A percentile compares a stretch with the other conserved stretches of the same genome.
Conservation (phyloP, 2,113 vertebrate species). For the Apteryx mantelli region DNA sequence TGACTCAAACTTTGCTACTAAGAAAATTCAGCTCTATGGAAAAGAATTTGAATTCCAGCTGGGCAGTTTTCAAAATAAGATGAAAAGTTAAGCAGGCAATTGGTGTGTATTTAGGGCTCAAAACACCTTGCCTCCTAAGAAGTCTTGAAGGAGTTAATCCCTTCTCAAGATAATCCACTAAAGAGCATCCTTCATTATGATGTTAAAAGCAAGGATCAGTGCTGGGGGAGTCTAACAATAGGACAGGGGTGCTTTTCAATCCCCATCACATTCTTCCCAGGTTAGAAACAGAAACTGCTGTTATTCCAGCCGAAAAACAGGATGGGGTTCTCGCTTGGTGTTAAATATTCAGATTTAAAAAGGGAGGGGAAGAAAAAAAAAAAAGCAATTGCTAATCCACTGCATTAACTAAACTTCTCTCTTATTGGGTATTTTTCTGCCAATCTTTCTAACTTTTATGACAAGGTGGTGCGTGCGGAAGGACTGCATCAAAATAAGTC, state of each 20-base stretch:
- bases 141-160: constrained; percentile 91
- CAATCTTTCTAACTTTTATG: constrained; percentile 34
- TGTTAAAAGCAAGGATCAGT: constrained; percentile 89
- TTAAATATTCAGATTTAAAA: constrained; percentile 79
- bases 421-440: constrained; percentile 41
- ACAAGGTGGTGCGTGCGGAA: background rate
- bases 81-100: constrained; percentile 89
- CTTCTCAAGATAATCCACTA: constrained; percentile 91
- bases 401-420: constrained; percentile 54
- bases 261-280: constrained; percentile 85
- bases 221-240: constrained; percentile 83
- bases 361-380: constrained; percentile 3
- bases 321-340: constrained; percentile 70
- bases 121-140: constrained; percentile 89
- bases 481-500: background rate
- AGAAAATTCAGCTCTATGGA: constrained; percentile 85
- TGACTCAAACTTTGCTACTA: constrained; percentile 83
- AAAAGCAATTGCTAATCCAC: background rate
- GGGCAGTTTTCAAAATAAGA: constrained; percentile 91
- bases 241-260: constrained; percentile 82
- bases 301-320: constrained; percentile 77
- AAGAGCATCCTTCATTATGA: constrained; percentile 92
- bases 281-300: constrained; percentile 88
- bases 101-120: constrained; percentile 90
- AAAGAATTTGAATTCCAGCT: constrained; percentile 90